Conservation (phyloP, 1,140 invertebrate species). For the Eumaeus atala region DNA sequence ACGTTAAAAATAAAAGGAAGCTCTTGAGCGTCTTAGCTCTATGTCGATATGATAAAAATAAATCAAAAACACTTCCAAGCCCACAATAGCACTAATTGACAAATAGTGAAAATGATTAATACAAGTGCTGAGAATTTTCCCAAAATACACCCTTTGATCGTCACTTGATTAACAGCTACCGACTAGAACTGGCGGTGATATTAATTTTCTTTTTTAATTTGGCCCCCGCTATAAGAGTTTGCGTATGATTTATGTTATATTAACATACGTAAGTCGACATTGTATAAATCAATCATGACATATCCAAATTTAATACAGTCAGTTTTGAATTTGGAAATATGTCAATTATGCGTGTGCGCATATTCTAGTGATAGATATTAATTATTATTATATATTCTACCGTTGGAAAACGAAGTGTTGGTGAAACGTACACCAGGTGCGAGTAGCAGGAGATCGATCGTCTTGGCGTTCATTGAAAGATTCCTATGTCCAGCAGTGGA, state of each 20-base stretch:
- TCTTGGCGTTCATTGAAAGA: no score
- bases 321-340: no score
- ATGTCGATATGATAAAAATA: constrained; percentile 38
- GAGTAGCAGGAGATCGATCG: no score
- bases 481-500: no score
- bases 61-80: constrained; percentile 61
- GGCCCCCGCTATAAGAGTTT: constrained; percentile 37
- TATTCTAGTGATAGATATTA: no score
- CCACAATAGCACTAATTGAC: constrained; percentile 72
- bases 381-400: no score
- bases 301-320: no score
- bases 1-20: constrained; percentile 34
- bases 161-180: constrained; percentile 58
- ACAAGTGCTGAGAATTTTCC: constrained; percentile 57
- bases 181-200: constrained; percentile 49
- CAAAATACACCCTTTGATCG: constrained; percentile 70
- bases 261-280: no score
- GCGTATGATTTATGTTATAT: constrained; percentile 51
- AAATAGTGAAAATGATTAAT: constrained; percentile 73
- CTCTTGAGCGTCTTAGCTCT: constrained; percentile 6
- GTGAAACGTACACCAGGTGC: no score
- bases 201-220: constrained; percentile 71
- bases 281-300: no score
- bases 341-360: no score
- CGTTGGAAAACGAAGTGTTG: no score